Evolutionary conservation across 2,888 invertebrate species (phyloP).

Genomic region (Lissocephala sabroskyi): DNA sequence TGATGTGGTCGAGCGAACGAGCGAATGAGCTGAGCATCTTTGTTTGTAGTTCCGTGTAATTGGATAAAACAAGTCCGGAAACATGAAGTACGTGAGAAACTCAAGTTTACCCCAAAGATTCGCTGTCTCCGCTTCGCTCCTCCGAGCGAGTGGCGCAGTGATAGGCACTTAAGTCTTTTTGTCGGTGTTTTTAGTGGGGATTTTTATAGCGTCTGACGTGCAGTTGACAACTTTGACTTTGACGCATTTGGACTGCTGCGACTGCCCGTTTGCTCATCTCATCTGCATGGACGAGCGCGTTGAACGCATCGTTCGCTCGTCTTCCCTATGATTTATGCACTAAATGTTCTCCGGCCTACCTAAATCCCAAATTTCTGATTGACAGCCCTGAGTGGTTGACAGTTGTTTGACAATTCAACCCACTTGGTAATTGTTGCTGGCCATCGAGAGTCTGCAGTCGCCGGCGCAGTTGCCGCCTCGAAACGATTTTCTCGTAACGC

Average conservation of each 20-base stretch:
- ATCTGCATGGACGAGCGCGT: no score
- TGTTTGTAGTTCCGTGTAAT: constrained; percentile 17
- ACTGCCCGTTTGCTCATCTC: no score
- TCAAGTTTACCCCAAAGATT: constrained; percentile 36
- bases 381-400: constrained; percentile 71
- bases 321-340: constrained; percentile 52
- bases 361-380: constrained; percentile 62
- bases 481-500: constrained; percentile 67
- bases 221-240: constrained; percentile 68
- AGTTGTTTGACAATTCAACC: constrained; percentile 69
- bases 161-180: constrained; percentile 52
- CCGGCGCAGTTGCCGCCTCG: constrained; percentile 8
- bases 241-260: constrained; percentile 48
- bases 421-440: constrained; percentile 51
- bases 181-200: constrained; percentile 42
- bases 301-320: no score
- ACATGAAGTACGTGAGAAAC: constrained; percentile 72
- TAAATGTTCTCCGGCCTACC: constrained; percentile 26
- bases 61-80: constrained; percentile 54
- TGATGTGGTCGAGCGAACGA: no score
- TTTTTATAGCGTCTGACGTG: constrained; percentile 59
- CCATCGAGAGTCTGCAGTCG: no score
- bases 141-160: constrained; percentile 8
- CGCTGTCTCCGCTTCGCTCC: constrained; percentile 13
- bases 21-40: no score